Base-by-base conservation (phyloP, 2,888 invertebrate genomes). In the Nomada lathburiana region DNA sequence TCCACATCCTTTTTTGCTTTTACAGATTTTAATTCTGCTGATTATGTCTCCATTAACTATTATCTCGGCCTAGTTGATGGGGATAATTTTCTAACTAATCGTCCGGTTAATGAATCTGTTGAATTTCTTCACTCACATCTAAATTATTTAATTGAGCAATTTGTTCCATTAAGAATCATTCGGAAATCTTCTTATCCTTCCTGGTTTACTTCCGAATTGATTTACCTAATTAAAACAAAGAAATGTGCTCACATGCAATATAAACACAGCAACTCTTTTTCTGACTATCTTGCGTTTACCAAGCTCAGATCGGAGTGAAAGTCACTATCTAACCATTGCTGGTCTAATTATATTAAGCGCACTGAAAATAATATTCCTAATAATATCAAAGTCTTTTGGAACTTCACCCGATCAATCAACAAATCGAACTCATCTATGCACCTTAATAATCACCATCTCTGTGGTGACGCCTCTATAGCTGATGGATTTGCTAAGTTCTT, bases 401-500 rank as follows among this genome's bases (percentile, higher is more conserved):
- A 23, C 23, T 23, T 23, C 23, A 23, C 23, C 62, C 13, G 26
- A 50, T 64, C 64, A 9, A 47, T 64, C 3, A 64, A 26, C 10
- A 50, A 29, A 16, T 64, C 64, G 18, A 50, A 64, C 13, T 16
- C 50, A 23, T 13, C 2, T 50, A 23, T 50, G 50, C 23, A 64
- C 20, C 10, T 50, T 50, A 64, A 64, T 23, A 26, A 64, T 26
- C 1, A 20, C 50, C 16, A 47, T 50, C 18, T 26, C 20, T 18
- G 20, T 36, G 64, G 47, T 50, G 64, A 64, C 26, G 50, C 18
- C 23, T 64, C 64, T 9, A 64, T 50, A n/a, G 64, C 64, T 10
- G 20, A 64, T 64, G 64, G 16, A 11, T 64, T 64, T 20, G 64
- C 50, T 64, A 47, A 64, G 47, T 50, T 44, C 20, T 62, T 62